Percentiles rank a stretch among this genome's conserved stretches.
These are phyloP conservation scores for Habrosyne pyritoides DNA, from an alignment of 2,888 invertebrate genomes.

Conservation along the genomic window DNA sequence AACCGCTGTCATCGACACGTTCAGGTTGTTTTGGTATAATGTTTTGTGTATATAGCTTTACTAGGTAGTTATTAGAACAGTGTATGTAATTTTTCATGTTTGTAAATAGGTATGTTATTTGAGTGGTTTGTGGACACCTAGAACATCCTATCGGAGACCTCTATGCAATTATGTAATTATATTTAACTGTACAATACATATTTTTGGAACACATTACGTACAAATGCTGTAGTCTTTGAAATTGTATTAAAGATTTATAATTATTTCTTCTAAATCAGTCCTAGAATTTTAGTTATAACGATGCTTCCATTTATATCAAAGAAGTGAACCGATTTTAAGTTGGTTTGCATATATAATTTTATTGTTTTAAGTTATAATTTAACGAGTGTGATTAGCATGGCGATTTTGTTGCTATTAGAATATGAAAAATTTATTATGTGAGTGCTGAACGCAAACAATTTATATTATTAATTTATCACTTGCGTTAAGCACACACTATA, in stretches of 20 bases:
- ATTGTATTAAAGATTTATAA: slow-evolving; percentile 30
- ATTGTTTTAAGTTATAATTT: slow-evolving; percentile 74
- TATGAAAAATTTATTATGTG: slow-evolving; percentile 60
- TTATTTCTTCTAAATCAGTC: slow-evolving; percentile 47
- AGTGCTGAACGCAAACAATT: slow-evolving; percentile 64
- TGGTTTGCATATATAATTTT: slow-evolving; percentile 72
- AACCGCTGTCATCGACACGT: slow-evolving; percentile 44
- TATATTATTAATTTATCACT: slow-evolving; percentile 73
- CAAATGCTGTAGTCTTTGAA: slow-evolving; percentile 40
- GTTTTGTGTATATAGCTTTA: slow-evolving; percentile 82
- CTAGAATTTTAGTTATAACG: slow-evolving; percentile 76
- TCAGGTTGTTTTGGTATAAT: slow-evolving; percentile 71
- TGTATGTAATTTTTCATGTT: slow-evolving; percentile 66
- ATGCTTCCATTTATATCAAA: slow-evolving; percentile 84
- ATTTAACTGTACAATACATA: slow-evolving; percentile 31
- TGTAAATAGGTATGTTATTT: slow-evolving; percentile 71
- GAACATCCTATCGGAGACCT: slow-evolving; percentile 30
- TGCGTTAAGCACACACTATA: slow-evolving; percentile 60
- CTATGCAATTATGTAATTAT: slow-evolving; percentile 36
- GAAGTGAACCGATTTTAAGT: slow-evolving; percentile 79
- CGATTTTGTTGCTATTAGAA: slow-evolving; percentile 77
- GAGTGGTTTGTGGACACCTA: slow-evolving; percentile 60
- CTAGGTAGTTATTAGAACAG: slow-evolving; percentile 70
- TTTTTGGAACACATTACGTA: slow-evolving; percentile 48
- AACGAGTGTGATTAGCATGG: slow-evolving; percentile 80